These are phyloP conservation scores for Aplidium turbinatum DNA, from an alignment of 23 tunicate genomes.

Conservation along the genomic window DNA sequence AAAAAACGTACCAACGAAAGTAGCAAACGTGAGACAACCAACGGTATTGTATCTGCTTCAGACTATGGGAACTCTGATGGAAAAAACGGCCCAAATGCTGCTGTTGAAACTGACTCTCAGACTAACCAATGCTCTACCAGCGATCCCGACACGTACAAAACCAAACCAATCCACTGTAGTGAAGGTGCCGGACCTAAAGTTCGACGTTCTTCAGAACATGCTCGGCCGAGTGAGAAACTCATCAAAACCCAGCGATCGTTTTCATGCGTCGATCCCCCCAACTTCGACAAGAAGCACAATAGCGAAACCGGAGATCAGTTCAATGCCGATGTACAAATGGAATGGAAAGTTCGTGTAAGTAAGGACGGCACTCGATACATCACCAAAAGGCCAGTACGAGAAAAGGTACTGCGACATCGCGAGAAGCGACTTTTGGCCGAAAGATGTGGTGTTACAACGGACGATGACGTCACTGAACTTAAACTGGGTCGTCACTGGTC, in stretches of 20 bases:
- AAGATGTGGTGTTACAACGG: slow-evolving; percentile 52
- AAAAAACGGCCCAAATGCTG: too few relatives aligned
- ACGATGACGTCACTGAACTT: slow-evolving; percentile 52
- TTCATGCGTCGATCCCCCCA: slow-evolving; percentile 24
- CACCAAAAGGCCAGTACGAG: slow-evolving; percentile 70
- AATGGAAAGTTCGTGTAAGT: slow-evolving; percentile 64
- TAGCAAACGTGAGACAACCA: too few relatives aligned
- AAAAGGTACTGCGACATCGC: slow-evolving; percentile 44
- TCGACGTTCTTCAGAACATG: slow-evolving; percentile 43
- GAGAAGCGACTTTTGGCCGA: slow-evolving; percentile 54
- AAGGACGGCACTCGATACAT: slow-evolving; percentile 69
- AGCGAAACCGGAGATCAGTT: neutral
- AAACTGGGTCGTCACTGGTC: slow-evolving; percentile 70
- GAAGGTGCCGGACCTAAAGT: too few relatives aligned
- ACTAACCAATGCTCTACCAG: too few relatives aligned
- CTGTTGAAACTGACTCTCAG: too few relatives aligned
- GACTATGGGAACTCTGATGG: too few relatives aligned
- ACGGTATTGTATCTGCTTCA: too few relatives aligned
- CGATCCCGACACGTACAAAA: too few relatives aligned
- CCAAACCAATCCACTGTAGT: too few relatives aligned
- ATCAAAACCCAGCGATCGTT: slow-evolving; percentile 11
- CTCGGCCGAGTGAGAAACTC: slow-evolving; percentile 18
- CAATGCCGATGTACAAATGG: slow-evolving; percentile 36
- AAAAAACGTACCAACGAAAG: too few relatives aligned
- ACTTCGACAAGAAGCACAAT: neutral